These are phyloP conservation scores for Myiozetetes cayanensis DNA, from an alignment of 2,113 vertebrate species.

Conservation along the genomic window DNA sequence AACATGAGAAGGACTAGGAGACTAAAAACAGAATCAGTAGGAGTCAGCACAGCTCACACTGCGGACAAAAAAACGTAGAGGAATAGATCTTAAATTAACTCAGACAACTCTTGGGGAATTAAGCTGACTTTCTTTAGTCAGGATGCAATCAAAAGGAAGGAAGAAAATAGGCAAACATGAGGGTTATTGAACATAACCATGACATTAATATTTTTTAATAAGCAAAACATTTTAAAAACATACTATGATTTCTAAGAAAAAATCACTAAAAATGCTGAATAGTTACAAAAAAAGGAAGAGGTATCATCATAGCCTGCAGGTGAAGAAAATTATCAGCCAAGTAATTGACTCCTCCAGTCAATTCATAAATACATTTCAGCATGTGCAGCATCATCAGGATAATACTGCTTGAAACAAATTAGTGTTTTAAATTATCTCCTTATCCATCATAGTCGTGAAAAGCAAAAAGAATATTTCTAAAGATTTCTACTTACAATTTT, in stretches of 20 bases:
- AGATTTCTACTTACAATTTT: neutral
- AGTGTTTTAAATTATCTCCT: neutral
- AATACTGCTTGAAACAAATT: neutral
- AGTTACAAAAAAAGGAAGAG: neutral
- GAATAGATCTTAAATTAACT: neutral
- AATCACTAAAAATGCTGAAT: neutral
- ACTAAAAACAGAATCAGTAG: neutral
- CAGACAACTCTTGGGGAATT: neutral
- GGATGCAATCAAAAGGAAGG: neutral
- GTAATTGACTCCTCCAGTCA: neutral
- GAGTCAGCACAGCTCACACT: neutral
- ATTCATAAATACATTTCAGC: neutral
- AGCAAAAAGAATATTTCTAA: neutral
- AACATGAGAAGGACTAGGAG: neutral
- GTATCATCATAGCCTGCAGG: neutral
- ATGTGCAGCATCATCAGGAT: neutral
- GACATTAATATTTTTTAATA: neutral
- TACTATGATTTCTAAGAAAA: neutral
- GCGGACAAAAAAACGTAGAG: neutral
- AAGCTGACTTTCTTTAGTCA: neutral
- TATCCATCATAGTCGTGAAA: neutral
- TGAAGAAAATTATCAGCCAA: neutral
- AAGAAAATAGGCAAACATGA: neutral
- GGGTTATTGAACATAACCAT: neutral
- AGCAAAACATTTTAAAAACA: neutral